Conservation (phyloP, 1,140 invertebrate species). For the Ptiloglossa arizonensis region DNA sequence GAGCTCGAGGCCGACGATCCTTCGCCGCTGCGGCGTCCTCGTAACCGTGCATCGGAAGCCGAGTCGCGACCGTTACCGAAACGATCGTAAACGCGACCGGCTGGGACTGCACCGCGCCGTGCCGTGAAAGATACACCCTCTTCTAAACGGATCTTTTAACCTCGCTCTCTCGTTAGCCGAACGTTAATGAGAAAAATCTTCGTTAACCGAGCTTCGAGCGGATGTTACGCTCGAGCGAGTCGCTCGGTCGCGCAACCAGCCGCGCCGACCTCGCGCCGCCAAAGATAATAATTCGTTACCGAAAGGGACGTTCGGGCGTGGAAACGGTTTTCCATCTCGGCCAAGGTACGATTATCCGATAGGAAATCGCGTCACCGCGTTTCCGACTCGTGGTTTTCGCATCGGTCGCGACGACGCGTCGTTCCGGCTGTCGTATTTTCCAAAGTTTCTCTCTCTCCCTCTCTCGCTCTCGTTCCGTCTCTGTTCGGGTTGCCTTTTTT, state of each 20-base stretch:
- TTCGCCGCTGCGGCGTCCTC: too few relatives aligned
- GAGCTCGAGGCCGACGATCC: constrained; percentile 15
- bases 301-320: not conserved
- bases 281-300: not conserved
- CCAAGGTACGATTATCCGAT: constrained; percentile 5
- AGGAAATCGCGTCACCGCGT: constrained; percentile 5
- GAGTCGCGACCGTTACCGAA: constrained; percentile 18
- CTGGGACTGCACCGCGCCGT: not conserved
- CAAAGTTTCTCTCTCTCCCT: too few relatives aligned
- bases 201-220: constrained; percentile 35
- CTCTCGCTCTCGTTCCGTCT: too few relatives aligned
- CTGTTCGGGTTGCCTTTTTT: too few relatives aligned
- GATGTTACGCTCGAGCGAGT: not conserved
- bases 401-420: not conserved
- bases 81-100: constrained; percentile 10
- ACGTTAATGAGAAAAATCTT: constrained; percentile 65
- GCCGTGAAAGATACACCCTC: constrained; percentile 47
- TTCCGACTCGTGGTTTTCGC: not conserved
- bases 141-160: constrained; percentile 48
- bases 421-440: not conserved
- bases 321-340: constrained; percentile 3
- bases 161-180: constrained; percentile 54
- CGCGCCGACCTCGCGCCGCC: not conserved
- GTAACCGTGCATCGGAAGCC: not conserved
- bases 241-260: not conserved